phyloP scores from a whole-genome alignment of 2,888 invertebrate genomes.

The Andrena bucephala region DNA sequence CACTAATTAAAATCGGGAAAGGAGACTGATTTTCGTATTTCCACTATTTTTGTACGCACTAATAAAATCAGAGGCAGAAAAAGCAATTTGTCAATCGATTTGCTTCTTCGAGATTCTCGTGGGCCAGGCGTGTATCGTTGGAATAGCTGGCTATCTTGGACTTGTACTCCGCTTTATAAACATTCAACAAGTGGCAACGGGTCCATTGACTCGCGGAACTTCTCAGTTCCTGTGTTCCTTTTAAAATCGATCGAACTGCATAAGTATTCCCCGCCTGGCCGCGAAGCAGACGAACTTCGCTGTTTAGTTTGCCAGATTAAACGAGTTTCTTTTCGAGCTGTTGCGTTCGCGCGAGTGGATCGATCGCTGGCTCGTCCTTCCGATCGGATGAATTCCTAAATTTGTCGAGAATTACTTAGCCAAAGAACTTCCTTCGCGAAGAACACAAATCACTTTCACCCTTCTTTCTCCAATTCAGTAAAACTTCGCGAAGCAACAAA shows the following conservation, averaged over 20 bases:
- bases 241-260: constrained; percentile 64
- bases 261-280: constrained; percentile 51
- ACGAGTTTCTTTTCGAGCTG: constrained; percentile 45
- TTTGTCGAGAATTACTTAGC: constrained; percentile 1
- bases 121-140: not conserved
- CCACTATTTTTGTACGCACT: too few relatives aligned
- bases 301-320: constrained; percentile 50
- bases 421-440: not conserved
- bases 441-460: too few relatives aligned
- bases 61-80: too few relatives aligned
- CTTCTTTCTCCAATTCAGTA: too few relatives aligned
- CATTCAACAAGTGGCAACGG: constrained; percentile 74
- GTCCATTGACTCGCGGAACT: constrained; percentile 59
- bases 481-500: too few relatives aligned
- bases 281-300: constrained; percentile 45
- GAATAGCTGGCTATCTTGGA: not conserved
- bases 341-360: not conserved
- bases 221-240: constrained; percentile 59
- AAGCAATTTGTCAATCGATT: too few relatives aligned
- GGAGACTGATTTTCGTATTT: too few relatives aligned
- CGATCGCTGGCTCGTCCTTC: constrained; percentile 9
- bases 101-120: not conserved
- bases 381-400: not conserved
- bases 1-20: too few relatives aligned
- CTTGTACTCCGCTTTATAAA: constrained; percentile 69